These are phyloP conservation scores for Cataglyphis rosenhaueri DNA, from an alignment of 2,888 invertebrate genomes.

Conservation along the genomic window DNA sequence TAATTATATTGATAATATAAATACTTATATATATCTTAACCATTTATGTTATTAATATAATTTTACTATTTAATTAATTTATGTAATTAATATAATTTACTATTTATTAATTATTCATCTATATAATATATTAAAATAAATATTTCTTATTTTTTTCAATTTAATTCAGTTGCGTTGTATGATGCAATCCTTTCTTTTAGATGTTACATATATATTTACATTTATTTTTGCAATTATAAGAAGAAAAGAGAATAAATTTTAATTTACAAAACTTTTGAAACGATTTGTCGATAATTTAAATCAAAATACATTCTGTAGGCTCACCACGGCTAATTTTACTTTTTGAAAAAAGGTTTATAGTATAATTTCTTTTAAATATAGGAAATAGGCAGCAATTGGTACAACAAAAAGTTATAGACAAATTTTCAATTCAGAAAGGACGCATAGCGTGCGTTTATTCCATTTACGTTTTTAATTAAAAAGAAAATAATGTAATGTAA, in stretches of 20 bases:
- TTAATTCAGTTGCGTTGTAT: background rate
- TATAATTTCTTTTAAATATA: constrained; percentile 50
- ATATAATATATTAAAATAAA: background rate
- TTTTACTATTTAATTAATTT: background rate
- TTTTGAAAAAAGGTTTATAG: constrained; percentile 52
- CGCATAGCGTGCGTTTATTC: constrained; percentile 43
- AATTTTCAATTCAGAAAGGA: constrained; percentile 65
- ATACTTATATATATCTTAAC: background rate
- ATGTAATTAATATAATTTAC: background rate
- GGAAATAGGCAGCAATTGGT: constrained; percentile 43
- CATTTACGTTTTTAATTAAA: constrained; percentile 58
- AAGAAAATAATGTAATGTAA: constrained; percentile 49
- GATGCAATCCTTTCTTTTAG: background rate
- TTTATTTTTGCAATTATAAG: background rate
- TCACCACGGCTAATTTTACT: constrained; percentile 34
- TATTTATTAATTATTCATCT: background rate
- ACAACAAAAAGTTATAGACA: constrained; percentile 42
- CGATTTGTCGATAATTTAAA: constrained; percentile 49
- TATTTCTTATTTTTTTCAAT: background rate
- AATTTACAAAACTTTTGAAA: background rate
- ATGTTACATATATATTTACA: background rate
- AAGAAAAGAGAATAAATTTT: background rate
- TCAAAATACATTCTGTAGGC: constrained; percentile 2
- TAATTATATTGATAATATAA: constrained; percentile 1
- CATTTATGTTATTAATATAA: background rate